phyloP scores from a whole-genome alignment of 2,797 vertebrate species.

The Glyptemys insculpta region DNA sequence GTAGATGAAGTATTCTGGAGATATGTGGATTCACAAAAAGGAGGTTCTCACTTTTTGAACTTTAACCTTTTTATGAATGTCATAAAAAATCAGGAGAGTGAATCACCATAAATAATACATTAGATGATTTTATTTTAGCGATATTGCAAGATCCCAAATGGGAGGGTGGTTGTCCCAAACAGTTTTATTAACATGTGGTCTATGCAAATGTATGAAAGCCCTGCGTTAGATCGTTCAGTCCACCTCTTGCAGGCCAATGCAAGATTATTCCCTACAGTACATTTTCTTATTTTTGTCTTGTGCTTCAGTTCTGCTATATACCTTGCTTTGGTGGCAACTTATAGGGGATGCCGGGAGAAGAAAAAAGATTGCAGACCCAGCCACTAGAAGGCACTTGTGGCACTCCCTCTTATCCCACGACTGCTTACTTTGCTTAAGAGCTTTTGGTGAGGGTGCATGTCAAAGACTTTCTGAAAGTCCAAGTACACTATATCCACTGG shows the following conservation, averaged over 20 bases:
- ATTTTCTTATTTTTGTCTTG: conserved; percentile 2
- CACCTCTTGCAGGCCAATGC: neutral
- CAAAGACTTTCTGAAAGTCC: neutral
- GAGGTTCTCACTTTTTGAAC: neutral
- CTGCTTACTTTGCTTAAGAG: neutral
- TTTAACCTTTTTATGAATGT: neutral
- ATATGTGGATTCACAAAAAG: neutral
- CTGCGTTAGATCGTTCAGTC: neutral
- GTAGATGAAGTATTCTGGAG: neutral
- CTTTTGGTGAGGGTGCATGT: neutral
- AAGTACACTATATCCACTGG: neutral
- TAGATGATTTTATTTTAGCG: neutral
- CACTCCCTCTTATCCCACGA: neutral
- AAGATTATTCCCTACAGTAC: neutral
- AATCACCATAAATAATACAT: neutral
- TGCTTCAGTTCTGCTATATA: neutral
- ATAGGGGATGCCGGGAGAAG: neutral
- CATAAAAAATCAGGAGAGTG: neutral
- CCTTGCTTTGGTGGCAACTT: neutral
- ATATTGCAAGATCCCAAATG: neutral
- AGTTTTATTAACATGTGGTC: neutral
- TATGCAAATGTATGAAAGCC: neutral
- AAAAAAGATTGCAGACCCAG: neutral
- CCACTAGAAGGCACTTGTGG: neutral
- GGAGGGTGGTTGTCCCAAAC: neutral